phyloP scores from a whole-genome alignment of 2,888 invertebrate species.

The Incurvaria masculella region DNA sequence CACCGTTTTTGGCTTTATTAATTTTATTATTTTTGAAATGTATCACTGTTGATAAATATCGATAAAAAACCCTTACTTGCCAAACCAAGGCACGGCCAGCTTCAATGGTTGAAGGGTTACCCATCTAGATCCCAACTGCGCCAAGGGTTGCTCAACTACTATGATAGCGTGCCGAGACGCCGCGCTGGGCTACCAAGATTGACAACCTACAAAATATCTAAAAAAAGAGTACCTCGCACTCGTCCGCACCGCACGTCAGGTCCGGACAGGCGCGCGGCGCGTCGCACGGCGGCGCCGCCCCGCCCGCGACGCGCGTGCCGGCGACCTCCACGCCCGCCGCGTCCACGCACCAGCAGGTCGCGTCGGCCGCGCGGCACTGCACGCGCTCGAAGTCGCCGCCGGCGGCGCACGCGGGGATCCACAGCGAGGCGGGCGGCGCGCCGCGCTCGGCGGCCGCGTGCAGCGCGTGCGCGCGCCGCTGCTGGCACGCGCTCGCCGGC shows the following conservation, averaged over 20 bases:
- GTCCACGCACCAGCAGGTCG: constrained; percentile 82
- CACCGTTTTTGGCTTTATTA: too few species aligned
- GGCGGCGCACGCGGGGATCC: constrained; percentile 69
- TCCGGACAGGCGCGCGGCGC: constrained; percentile 31
- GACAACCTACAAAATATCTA: too few species aligned
- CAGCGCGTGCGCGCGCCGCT: constrained; percentile 48
- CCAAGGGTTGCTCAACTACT: too few species aligned
- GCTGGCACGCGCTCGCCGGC: constrained; percentile 73
- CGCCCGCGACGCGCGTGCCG: constrained; percentile 64
- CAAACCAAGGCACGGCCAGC: too few species aligned
- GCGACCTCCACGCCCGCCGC: constrained; percentile 67
- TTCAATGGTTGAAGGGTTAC: too few species aligned
- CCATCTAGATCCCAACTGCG: too few species aligned
- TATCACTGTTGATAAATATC: too few species aligned
- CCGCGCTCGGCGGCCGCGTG: constrained; percentile 69
- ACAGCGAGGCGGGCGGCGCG: constrained; percentile 70
- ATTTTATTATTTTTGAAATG: too few species aligned
- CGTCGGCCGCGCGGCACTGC: constrained; percentile 68
- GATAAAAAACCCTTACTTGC: too few species aligned
- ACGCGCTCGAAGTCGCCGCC: constrained; percentile 68
- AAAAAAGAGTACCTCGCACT: too few species aligned
- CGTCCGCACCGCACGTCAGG: constrained; percentile 23
- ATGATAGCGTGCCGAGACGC: too few species aligned
- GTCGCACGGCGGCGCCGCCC: constrained; percentile 40
- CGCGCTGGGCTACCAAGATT: too few species aligned